Base-by-base conservation (phyloP, 2,113 vertebrate species). In the Calonectris borealis region DNA sequence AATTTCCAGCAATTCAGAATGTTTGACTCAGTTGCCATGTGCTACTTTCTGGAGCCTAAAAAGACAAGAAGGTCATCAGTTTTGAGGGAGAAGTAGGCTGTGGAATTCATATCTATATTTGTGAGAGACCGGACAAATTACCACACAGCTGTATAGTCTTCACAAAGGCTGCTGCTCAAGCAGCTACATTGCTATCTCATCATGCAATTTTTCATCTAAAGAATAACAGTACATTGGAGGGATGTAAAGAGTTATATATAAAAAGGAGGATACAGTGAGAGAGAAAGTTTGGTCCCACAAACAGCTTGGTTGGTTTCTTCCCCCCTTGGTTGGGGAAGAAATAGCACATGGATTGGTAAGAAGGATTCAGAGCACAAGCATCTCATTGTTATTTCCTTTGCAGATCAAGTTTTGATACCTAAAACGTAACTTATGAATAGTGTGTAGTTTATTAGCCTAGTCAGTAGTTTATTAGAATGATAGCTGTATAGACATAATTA, bases 161-260 rank as follows among this genome's bases (percentile, higher is more conserved):
- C 9, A 29, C 66, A 44, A 55, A 66, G n/a, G 54, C 54, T 72
- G 72, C 68, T 64, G 62, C 34, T 88, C 36, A 32, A 54, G 61
- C 70, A 85, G 70, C 64, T 10, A 2, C 40, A 7, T 22, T 21
- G 36, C 62, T 86, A 38, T 52, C 40, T 78, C 65, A 61, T 82
- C 44, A 9, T 38, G 57, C 17, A 34, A 5, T 40, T 82, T 71
- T 58, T 58, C 48, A 48, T 10, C 79, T 54, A 4, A 29, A 54
- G 78, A 22, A 1, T 46, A 76, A 20, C 27, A n/a, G 36, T 38
- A 13, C 11, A 4, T 51, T 9, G 75, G 73, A 73, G 24, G 48
- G 42, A 7, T 9, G 5, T 13, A 25, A 51, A 14, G 36, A 75
- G 27, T 32, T 71, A 3, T 0, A 1, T 46, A 29, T 29, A 1